Evolutionary conservation across 92 coral and sea anemone species (phyloP).

Genomic region (Virgularia gustaviana): DNA sequence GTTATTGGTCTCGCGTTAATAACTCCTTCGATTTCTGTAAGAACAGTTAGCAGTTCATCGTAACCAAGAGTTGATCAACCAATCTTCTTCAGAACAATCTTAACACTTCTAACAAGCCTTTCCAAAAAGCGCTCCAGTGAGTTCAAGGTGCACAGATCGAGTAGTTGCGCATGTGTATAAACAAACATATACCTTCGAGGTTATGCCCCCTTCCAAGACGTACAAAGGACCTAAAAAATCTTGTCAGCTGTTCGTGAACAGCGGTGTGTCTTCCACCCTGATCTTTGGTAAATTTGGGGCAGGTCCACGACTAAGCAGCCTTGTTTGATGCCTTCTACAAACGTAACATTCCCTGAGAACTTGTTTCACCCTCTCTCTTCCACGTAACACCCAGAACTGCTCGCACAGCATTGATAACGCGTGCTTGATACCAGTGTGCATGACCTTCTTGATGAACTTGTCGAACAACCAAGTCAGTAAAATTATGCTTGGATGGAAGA

Average conservation of each 20-base stretch:
- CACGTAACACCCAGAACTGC: slow-evolving; percentile 55
- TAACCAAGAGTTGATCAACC: no score
- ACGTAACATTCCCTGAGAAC: slow-evolving; percentile 37
- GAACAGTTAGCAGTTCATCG: no score
- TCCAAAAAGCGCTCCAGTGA: no score
- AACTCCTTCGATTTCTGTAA: no score
- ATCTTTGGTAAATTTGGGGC: slow-evolving; percentile 34
- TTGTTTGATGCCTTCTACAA: background rate
- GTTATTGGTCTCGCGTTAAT: no score
- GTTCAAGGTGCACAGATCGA: no score
- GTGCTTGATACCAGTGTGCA: slow-evolving; percentile 48
- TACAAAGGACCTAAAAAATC: slow-evolving; percentile 48
- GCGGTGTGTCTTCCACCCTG: slow-evolving; percentile 48
- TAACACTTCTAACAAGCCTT: no score
- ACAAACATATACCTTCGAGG: background rate
- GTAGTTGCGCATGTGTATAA: no score
- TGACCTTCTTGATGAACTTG: slow-evolving; percentile 38
- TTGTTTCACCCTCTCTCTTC: slow-evolving; percentile 50
- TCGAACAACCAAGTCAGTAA: slow-evolving; percentile 29
- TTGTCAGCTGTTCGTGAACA: slow-evolving; percentile 38
- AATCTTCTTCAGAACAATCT: no score
- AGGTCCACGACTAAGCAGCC: slow-evolving; percentile 27
- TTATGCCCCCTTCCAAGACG: background rate
- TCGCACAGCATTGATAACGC: slow-evolving; percentile 51
- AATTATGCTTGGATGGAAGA: slow-evolving; percentile 35